phyloP scores from a whole-genome alignment of 2,113 vertebrate species.

The Oncorhynchus keta region DNA sequence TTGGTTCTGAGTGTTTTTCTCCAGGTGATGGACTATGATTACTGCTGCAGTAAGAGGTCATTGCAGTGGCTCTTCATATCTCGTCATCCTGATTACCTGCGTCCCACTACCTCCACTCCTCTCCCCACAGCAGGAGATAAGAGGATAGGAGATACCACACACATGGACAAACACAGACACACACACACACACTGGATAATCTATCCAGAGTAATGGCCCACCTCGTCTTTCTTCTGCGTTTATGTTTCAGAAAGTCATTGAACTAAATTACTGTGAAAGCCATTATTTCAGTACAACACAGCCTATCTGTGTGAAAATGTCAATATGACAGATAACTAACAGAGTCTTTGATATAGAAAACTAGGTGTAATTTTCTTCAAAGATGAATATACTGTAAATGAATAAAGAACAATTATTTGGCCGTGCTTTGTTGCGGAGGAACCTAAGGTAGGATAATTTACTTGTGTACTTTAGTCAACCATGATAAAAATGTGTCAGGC shows the following conservation, averaged over 20 bases:
- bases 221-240: slow-evolving; percentile 40
- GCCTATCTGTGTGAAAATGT: slow-evolving; percentile 18
- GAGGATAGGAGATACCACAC: slow-evolving; percentile 10
- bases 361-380: not conserved
- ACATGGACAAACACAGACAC: slow-evolving; percentile 15
- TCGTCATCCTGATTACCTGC: slow-evolving; percentile 61
- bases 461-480: too few relatives aligned
- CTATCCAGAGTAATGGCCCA: slow-evolving; percentile 14
- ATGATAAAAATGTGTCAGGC: too few relatives aligned
- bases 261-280: slow-evolving; percentile 47
- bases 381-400: not conserved
- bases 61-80: slow-evolving; percentile 8
- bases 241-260: slow-evolving; percentile 39
- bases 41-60: not conserved
- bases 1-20: not conserved
- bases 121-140: slow-evolving; percentile 45
- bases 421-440: too few relatives aligned
- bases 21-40: not conserved
- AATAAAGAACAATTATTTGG: too few relatives aligned
- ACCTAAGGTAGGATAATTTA: too few relatives aligned
- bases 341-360: not conserved
- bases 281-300: slow-evolving; percentile 25
- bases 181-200: slow-evolving; percentile 28
- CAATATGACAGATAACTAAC: not conserved
- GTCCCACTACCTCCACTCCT: not conserved